Base-by-base conservation (phyloP, 2,888 invertebrate species). In the Agonopterix subpropinquella region DNA sequence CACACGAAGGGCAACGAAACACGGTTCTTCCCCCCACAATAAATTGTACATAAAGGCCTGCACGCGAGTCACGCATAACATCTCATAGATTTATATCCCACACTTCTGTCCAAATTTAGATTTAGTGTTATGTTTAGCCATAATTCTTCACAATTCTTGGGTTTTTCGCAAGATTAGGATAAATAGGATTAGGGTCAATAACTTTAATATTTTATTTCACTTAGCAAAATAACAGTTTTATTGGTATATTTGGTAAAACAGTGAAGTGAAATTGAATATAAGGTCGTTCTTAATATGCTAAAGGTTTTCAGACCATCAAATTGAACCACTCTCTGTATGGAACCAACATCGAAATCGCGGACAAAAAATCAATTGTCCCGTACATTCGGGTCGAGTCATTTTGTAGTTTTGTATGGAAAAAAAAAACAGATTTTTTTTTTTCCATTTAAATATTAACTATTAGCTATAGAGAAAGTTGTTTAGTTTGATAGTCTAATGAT, bases 41-140 rank as follows among this genome's bases (percentile, higher is more conserved):
- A 85, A 85, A 86, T 85, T 79, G 75, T 74, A 79, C 68, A 80
- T 80, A 81, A 80, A 80, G 75, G 76, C 70, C 66, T 72, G 76
- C 79, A 73, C 70, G 73, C 80, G 74, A 79, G 81, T 82, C 87
- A 85, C 85, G 87, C 84, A 85, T 83, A 85, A 73, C 84, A 84
- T 85, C 79, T 77, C 77, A 77, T 80, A 74, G 80, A 87, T 87
- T 86, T 87, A 86, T 86, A 70, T 68, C 82, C 80, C 76, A 77
- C 80, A 85, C 80, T 85, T 81, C 80, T 85, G 80, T 83, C 85
- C 77, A 84, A 84, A 87, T 86, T 84, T 84, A 83, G 85, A 86
- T 87, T 84, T 85, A 86, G 75, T 82, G 77, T 79, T 80, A 81
- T 80, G 78, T 78, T 78, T 77, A 71, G 70, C 65, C 66, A 74